Percentiles rank a stretch among this genome's conserved stretches.
Evolutionary conservation across 2,113 vertebrate genomes (phyloP).

Genomic region (Crocuta crocuta): DNA sequence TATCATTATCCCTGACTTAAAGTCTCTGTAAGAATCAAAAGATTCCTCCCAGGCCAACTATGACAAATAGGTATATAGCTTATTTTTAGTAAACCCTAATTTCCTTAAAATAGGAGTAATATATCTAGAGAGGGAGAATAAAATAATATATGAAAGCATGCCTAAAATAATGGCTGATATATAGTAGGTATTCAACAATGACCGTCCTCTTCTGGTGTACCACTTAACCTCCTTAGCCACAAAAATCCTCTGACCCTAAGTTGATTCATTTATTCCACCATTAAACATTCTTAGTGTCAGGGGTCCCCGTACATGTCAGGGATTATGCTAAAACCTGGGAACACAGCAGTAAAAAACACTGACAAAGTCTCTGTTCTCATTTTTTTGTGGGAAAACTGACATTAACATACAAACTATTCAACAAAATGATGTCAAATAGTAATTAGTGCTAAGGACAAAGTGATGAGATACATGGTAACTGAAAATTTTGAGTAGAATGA

Average conservation of each 20-base stretch:
- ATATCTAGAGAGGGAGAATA: not conserved
- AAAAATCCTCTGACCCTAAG: not conserved
- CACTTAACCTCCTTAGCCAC: not conserved
- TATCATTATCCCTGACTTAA: not conserved
- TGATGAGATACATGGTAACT: not conserved
- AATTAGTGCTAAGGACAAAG: not conserved
- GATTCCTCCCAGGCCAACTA: not conserved
- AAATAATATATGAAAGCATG: not conserved
- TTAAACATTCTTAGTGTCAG: not conserved
- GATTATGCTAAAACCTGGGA: not conserved
- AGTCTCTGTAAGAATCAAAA: not conserved
- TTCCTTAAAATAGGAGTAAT: not conserved
- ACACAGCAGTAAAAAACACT: not conserved
- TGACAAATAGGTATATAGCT: not conserved
- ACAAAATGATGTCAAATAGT: not conserved
- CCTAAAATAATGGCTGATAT: not conserved
- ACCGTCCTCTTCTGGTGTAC: not conserved
- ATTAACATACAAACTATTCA: not conserved
- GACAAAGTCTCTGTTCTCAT: not conserved
- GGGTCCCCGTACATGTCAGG: not conserved
- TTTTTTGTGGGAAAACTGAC: not conserved
- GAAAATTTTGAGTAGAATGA: not conserved
- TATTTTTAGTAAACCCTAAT: not conserved
- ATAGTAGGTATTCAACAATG: not conserved
- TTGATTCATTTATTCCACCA: not conserved